Conservation (phyloP, 1,140 invertebrate genomes). For the Glossosoma conforme region DNA sequence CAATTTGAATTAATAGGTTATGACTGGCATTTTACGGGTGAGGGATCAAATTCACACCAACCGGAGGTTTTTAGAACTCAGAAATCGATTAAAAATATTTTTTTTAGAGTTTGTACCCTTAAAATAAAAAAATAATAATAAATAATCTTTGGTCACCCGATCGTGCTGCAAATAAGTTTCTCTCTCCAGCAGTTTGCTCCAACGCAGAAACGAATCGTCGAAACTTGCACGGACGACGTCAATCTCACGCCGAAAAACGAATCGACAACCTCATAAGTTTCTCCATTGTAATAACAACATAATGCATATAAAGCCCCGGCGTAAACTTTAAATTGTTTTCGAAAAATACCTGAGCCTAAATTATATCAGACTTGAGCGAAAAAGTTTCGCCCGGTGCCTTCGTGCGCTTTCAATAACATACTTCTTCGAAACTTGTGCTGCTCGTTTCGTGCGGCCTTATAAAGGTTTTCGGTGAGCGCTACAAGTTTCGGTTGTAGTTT, state of each 20-base stretch:
- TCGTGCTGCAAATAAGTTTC: too few relatives aligned
- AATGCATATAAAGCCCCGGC: not conserved
- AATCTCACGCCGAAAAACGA: slow-evolving; percentile 16
- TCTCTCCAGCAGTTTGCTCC: too few relatives aligned
- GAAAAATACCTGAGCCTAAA: slow-evolving; percentile 6
- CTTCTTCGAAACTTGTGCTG: slow-evolving; percentile 3
- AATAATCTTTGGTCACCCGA: slow-evolving; percentile 15
- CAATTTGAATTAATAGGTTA: too few relatives aligned
- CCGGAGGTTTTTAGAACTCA: too few relatives aligned
- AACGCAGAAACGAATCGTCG: slow-evolving; percentile 4
- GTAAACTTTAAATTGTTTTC: slow-evolving; percentile 1
- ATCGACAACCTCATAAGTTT: not conserved
- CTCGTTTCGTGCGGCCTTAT: not conserved
- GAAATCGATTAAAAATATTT: too few relatives aligned
- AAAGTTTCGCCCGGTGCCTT: too few relatives aligned
- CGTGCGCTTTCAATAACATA: too few relatives aligned
- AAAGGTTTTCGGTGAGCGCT: not conserved
- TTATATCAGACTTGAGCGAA: slow-evolving; percentile 8
- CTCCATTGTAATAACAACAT: not conserved
- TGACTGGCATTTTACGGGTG: too few relatives aligned
- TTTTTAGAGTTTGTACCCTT: too few relatives aligned
- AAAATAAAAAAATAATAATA: too few relatives aligned
- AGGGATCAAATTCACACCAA: too few relatives aligned
- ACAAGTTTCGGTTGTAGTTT: slow-evolving; percentile 5
- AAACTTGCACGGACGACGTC: slow-evolving; percentile 15